These are phyloP conservation scores for Sphaerophoria rueppellii DNA, from an alignment of 2,888 invertebrate genomes.

Conservation along the genomic window DNA sequence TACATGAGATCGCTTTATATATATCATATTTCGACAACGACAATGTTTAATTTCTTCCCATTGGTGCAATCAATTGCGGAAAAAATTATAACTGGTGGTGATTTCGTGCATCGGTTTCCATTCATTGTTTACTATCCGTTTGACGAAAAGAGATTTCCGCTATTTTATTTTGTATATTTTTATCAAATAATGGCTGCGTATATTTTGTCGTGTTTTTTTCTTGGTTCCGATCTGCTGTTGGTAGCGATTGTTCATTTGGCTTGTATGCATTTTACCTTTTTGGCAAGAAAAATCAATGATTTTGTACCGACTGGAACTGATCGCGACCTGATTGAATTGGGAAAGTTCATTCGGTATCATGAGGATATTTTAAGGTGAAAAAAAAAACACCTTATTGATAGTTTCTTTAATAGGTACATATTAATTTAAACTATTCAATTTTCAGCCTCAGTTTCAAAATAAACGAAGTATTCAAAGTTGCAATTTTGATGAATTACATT, in stretches of 20 bases:
- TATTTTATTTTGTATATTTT: conserved; percentile 59
- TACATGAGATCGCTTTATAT: conserved; percentile 60
- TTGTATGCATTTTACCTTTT: conserved; percentile 75
- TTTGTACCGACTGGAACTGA: conserved; percentile 70
- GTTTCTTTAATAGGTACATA: too few relatives aligned
- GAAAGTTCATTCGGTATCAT: conserved; percentile 67
- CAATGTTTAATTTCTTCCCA: conserved; percentile 73
- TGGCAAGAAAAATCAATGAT: conserved; percentile 62
- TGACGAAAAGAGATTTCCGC: conserved; percentile 6
- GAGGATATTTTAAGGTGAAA: conserved; percentile 71
- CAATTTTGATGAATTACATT: conserved; percentile 74
- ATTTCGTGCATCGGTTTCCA: conserved; percentile 64
- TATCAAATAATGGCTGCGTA: conserved; percentile 60
- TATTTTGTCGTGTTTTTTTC: conserved; percentile 53
- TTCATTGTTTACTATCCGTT: conserved; percentile 71
- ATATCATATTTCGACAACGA: conserved; percentile 66
- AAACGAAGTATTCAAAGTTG: conserved; percentile 70
- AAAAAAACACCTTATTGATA: too few relatives aligned
- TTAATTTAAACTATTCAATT: conserved; percentile 1
- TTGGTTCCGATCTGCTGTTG: conserved; percentile 74
- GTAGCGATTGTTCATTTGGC: conserved; percentile 67
- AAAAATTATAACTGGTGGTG: conserved; percentile 38
- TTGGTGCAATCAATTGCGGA: conserved; percentile 62
- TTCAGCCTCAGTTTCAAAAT: conserved; percentile 60
- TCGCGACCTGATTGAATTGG: conserved; percentile 63